Evolutionary conservation across 2,888 invertebrate genomes (phyloP).

Genomic region (Pyralis farinalis): DNA sequence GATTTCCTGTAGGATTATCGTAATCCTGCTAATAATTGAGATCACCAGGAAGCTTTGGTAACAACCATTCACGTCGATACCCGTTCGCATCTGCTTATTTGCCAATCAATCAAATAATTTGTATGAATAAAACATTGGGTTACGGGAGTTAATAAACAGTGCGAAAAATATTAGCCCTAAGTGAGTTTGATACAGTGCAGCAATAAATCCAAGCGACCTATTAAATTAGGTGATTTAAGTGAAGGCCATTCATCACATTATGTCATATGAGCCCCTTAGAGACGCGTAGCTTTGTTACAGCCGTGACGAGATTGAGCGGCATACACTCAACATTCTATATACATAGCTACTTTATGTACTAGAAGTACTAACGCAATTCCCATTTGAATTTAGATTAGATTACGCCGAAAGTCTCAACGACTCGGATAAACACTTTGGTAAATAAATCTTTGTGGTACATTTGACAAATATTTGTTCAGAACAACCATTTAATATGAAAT

Average conservation of each 20-base stretch:
- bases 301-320: constrained; percentile 36
- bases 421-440: background rate
- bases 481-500: constrained; percentile 4
- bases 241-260: constrained; percentile 44
- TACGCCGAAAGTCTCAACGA: constrained; percentile 1
- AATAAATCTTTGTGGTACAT: background rate
- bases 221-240: constrained; percentile 41
- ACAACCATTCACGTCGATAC: too few relatives aligned
- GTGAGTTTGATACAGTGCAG: too few relatives aligned
- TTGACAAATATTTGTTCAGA: constrained; percentile 7
- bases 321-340: constrained; percentile 20
- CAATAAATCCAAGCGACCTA: too few relatives aligned
- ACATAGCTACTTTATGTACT: background rate
- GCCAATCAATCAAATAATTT: too few relatives aligned
- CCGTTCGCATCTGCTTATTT: too few relatives aligned
- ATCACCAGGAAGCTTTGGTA: too few relatives aligned
- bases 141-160: too few relatives aligned
- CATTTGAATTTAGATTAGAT: constrained; percentile 15
- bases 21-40: too few relatives aligned
- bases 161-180: too few relatives aligned
- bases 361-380: background rate
- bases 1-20: too few relatives aligned
- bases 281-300: constrained; percentile 40
- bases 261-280: constrained; percentile 40
- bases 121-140: too few relatives aligned